phyloP scores from a whole-genome alignment of 2,113 vertebrate species.

The Passer montanus region DNA sequence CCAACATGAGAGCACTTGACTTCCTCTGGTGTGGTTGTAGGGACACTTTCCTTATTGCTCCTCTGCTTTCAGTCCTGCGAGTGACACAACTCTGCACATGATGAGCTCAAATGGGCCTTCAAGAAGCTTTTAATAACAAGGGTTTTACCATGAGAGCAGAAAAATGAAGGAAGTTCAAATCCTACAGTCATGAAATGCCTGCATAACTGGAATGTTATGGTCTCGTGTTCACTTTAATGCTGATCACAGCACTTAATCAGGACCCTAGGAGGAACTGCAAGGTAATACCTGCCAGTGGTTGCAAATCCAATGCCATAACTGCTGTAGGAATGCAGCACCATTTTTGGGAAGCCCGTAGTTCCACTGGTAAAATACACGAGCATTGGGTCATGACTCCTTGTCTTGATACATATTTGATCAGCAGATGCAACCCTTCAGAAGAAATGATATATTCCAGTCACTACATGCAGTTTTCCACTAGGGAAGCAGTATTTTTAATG shows the following conservation, averaged over 20 bases:
- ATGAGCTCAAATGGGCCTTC: background rate
- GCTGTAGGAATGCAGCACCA: slow-evolving; percentile 80
- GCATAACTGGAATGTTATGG: background rate
- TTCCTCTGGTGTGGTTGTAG: background rate
- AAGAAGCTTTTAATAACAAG: background rate
- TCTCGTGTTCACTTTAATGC: background rate
- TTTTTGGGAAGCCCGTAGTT: slow-evolving; percentile 82
- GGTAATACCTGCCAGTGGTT: slow-evolving; percentile 73
- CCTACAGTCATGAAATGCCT: background rate
- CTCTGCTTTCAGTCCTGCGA: background rate
- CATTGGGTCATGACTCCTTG: slow-evolving; percentile 75
- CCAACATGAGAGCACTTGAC: background rate
- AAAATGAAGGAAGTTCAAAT: background rate
- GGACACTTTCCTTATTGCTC: background rate
- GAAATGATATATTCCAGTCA: background rate
- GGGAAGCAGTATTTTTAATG: background rate
- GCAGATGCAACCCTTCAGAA: slow-evolving; percentile 71
- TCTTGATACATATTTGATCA: slow-evolving; percentile 74
- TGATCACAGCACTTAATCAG: background rate
- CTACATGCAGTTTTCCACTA: background rate
- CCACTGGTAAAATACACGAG: slow-evolving; percentile 84
- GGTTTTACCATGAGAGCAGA: background rate
- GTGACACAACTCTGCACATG: background rate
- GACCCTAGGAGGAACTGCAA: background rate
- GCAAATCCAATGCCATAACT: slow-evolving; percentile 80